phyloP scores from a whole-genome alignment of 2,888 invertebrate species.

The Watsonalla binaria region DNA sequence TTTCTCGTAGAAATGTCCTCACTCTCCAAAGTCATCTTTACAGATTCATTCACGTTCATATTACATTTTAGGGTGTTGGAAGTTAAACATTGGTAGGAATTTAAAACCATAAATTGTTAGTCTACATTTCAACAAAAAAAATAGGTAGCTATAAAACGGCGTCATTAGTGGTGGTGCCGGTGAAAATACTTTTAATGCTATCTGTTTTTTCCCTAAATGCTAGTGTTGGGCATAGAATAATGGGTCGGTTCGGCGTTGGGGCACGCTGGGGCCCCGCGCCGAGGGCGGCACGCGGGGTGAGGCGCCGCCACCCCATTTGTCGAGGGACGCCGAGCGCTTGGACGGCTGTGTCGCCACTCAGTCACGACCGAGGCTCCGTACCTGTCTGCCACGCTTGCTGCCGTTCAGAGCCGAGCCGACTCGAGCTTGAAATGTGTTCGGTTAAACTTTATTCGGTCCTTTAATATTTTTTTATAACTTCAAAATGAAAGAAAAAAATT shows the following conservation, averaged over 20 bases:
- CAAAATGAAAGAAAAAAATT: constrained; percentile 37
- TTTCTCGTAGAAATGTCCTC: too few species aligned
- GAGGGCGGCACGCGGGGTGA: constrained; percentile 22
- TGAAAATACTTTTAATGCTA: constrained; percentile 14
- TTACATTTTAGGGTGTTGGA: too few species aligned
- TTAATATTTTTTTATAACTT: constrained; percentile 29
- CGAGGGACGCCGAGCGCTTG: constrained; percentile 10
- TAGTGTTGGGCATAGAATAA: constrained; percentile 28
- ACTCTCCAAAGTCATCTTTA: too few species aligned
- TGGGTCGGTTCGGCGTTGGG: constrained; percentile 12
- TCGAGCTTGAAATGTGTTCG: constrained; percentile 50
- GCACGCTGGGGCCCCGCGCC: constrained; percentile 13
- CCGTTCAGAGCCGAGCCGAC: constrained; percentile 13
- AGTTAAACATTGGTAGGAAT: too few species aligned
- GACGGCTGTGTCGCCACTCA: not conserved
- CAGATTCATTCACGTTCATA: too few species aligned
- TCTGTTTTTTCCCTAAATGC: constrained; percentile 19
- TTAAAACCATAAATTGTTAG: too few species aligned
- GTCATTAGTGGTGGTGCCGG: constrained; percentile 13
- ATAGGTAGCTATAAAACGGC: not conserved
- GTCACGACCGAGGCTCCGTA: not conserved
- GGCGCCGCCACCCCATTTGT: constrained; percentile 26
- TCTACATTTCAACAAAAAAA: not conserved
- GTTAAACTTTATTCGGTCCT: constrained; percentile 48
- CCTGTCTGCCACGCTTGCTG: constrained; percentile 9